Evolutionary conservation across 2,113 vertebrate genomes (phyloP).

Genomic region (Zootoca vivipara): DNA sequence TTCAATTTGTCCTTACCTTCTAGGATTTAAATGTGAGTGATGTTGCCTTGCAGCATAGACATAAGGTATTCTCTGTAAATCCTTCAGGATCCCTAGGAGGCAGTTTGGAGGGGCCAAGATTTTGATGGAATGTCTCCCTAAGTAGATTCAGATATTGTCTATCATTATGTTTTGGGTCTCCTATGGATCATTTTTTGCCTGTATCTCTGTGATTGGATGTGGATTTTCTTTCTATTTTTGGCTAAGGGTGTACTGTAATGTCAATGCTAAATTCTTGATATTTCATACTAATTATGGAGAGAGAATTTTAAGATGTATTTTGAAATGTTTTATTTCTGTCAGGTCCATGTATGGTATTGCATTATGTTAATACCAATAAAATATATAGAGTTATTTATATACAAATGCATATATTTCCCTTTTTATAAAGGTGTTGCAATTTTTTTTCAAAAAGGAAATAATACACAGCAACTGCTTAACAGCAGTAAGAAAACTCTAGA

Average conservation of each 20-base stretch:
- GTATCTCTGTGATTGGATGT: conserved; percentile 81
- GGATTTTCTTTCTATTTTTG: conserved; percentile 80
- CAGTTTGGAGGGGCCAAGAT: conserved; percentile 75
- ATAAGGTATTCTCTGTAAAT: conserved; percentile 76
- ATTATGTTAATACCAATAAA: conserved; percentile 85
- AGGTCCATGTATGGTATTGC: conserved; percentile 81
- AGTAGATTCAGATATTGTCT: conserved; percentile 78
- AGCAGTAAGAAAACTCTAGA: conserved; percentile 74
- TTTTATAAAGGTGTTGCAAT: conserved; percentile 78
- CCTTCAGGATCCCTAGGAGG: conserved; percentile 71
- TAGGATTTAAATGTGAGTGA: conserved; percentile 77
- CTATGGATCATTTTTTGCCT: conserved; percentile 76
- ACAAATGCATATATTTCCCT: conserved; percentile 77
- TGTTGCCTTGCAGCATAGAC: conserved; percentile 73
- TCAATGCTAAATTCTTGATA: conserved; percentile 81
- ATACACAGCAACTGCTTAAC: conserved; percentile 77
- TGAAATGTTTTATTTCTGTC: conserved; percentile 83
- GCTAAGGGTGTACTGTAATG: conserved; percentile 81
- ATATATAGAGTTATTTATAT: conserved; percentile 74
- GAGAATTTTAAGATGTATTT: conserved; percentile 83
- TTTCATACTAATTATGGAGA: conserved; percentile 83
- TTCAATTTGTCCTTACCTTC: conserved; percentile 73
- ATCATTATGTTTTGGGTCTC: conserved; percentile 74
- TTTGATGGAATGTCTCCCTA: conserved; percentile 77
- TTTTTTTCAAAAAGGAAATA: conserved; percentile 79